A percentile compares a stretch with the other conserved stretches of the same genome.
Conservation (phyloP, 2,888 invertebrate species). For the Stenchaetothrips biformis region DNA sequence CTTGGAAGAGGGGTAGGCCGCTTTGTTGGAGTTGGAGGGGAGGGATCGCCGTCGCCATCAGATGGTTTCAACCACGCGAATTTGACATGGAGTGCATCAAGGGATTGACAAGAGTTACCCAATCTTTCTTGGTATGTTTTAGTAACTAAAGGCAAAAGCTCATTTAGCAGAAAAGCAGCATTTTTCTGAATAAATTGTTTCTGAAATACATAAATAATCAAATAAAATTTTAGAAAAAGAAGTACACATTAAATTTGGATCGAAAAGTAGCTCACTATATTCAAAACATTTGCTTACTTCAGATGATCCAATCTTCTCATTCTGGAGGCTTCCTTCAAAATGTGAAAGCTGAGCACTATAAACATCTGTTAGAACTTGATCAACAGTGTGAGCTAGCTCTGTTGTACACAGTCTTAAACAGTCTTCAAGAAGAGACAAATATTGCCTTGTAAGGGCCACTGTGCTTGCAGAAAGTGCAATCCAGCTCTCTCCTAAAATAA, state of each 20-base stretch:
- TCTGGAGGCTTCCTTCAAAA: constrained; percentile 53
- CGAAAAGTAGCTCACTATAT: constrained; percentile 42
- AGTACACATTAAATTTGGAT: not conserved
- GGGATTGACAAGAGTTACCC: not conserved
- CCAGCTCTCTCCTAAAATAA: constrained; percentile 57
- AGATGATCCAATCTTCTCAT: constrained; percentile 49
- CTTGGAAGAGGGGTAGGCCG: not conserved
- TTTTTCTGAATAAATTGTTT: constrained; percentile 58
- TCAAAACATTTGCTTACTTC: constrained; percentile 47
- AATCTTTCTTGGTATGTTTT: constrained; percentile 1
- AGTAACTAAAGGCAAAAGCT: constrained; percentile 48
- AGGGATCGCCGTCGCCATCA: not conserved
- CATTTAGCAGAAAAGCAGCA: constrained; percentile 64
- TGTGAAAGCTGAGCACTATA: constrained; percentile 69
- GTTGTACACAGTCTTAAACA: constrained; percentile 69
- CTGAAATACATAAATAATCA: constrained; percentile 35
- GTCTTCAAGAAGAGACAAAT: constrained; percentile 67
- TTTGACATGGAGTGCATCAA: not conserved
- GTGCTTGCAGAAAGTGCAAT: constrained; percentile 74
- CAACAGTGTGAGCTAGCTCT: constrained; percentile 67
- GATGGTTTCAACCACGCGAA: not conserved
- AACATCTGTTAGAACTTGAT: constrained; percentile 66
- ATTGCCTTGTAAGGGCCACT: constrained; percentile 71
- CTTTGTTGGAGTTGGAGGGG: not conserved
- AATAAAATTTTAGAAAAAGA: not conserved